Conservation (phyloP, 2,888 invertebrate species). For the Lacanobia wlatinum region DNA sequence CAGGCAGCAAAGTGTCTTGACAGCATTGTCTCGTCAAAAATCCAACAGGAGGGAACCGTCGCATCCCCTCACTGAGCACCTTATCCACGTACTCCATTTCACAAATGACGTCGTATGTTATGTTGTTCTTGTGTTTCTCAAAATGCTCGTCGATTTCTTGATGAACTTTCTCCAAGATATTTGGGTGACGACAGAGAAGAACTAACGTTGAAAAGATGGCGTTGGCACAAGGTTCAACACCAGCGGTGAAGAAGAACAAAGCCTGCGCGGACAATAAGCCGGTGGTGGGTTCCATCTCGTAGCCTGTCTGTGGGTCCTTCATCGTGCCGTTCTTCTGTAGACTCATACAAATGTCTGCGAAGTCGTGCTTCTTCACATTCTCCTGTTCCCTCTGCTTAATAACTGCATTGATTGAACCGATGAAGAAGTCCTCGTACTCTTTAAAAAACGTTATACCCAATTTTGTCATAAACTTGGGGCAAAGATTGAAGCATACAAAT, state of each 20-base stretch:
- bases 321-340: conserved; percentile 75
- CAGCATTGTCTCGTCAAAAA: conserved; percentile 73
- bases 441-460: conserved; percentile 72
- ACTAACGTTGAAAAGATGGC: conserved; percentile 69
- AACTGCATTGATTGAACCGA: conserved; percentile 75
- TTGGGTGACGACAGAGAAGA: conserved; percentile 74
- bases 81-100: conserved; percentile 79
- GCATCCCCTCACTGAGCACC: conserved; percentile 74
- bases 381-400: conserved; percentile 72
- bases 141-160: conserved; percentile 54
- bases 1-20: conserved; percentile 75
- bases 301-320: conserved; percentile 71
- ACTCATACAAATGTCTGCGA: conserved; percentile 75
- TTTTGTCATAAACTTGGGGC: conserved; percentile 56
- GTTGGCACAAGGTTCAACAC: conserved; percentile 76
- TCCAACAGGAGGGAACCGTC: conserved; percentile 78
- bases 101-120: conserved; percentile 64
- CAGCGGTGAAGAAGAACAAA: conserved; percentile 71
- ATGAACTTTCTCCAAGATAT: conserved; percentile 69
- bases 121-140: conserved; percentile 40
- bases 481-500: conserved; percentile 58
- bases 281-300: conserved; percentile 76
- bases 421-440: conserved; percentile 76
- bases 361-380: conserved; percentile 75
- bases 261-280: conserved; percentile 63